Evolutionary conservation across 2,113 vertebrate genomes (phyloP).

Genomic region (Anhinga anhinga): DNA sequence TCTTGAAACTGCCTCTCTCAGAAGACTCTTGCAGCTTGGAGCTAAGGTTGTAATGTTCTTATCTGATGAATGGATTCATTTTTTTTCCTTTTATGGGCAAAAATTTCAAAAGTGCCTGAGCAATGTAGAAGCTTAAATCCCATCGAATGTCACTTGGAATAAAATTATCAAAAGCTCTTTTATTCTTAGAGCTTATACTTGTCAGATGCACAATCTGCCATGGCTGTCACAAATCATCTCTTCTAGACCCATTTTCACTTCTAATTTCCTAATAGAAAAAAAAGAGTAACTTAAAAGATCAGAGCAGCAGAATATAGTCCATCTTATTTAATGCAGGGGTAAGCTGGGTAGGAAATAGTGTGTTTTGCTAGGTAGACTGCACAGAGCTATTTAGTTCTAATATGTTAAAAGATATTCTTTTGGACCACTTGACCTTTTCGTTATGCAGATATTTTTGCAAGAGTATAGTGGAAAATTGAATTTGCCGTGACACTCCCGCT

Average conservation of each 20-base stretch:
- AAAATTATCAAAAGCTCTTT: conserved; percentile 59
- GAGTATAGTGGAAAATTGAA: conserved; percentile 45
- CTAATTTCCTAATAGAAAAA: conserved; percentile 45
- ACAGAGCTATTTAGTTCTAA: not conserved
- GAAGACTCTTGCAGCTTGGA: not conserved
- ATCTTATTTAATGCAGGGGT: not conserved
- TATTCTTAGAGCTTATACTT: conserved; percentile 61
- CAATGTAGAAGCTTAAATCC: conserved; percentile 30
- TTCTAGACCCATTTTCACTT: conserved; percentile 43
- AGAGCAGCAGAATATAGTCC: not conserved
- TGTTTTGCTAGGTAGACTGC: not conserved
- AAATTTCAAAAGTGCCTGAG: conserved; percentile 37
- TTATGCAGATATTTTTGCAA: conserved; percentile 63
- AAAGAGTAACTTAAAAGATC: not conserved
- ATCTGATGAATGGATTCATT: conserved; percentile 33
- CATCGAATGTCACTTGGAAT: conserved; percentile 40
- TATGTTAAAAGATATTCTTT: conserved; percentile 10
- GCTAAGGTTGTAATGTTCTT: conserved; percentile 12
- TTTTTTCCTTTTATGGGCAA: conserved; percentile 23
- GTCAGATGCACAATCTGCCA: conserved; percentile 51
- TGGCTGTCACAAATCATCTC: conserved; percentile 54
- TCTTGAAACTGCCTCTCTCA: not conserved
- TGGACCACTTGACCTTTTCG: conserved; percentile 61
- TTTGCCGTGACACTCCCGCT: conserved; percentile 55
- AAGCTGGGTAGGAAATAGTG: not conserved